phyloP scores from a whole-genome alignment of 2,113 vertebrate genomes.

The Danionella cerebrum region DNA sequence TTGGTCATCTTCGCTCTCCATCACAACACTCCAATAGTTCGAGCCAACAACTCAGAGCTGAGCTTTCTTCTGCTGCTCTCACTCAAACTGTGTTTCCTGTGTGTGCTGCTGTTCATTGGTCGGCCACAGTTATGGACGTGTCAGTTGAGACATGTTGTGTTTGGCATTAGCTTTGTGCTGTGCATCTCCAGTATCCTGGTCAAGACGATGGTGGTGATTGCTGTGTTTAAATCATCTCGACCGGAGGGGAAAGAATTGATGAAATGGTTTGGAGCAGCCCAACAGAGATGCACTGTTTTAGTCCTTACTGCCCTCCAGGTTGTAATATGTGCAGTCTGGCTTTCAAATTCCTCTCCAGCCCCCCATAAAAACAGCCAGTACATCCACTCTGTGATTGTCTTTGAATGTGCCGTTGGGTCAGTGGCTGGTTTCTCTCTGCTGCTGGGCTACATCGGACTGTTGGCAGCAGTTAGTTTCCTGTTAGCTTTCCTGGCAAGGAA shows the following conservation, averaged over 20 bases:
- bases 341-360: slow-evolving; percentile 38
- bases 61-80: slow-evolving; percentile 64
- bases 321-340: slow-evolving; percentile 53
- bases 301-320: slow-evolving; percentile 46
- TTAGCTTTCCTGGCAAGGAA: slow-evolving; percentile 59
- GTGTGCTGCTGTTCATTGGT: slow-evolving; percentile 64
- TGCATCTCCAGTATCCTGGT: slow-evolving; percentile 62
- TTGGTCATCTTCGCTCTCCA: slow-evolving; percentile 40
- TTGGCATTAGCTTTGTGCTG: slow-evolving; percentile 65
- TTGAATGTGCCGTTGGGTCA: slow-evolving; percentile 56
- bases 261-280: slow-evolving; percentile 56
- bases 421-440: slow-evolving; percentile 47
- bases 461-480: slow-evolving; percentile 56
- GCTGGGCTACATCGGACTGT: slow-evolving; percentile 53
- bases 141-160: slow-evolving; percentile 62
- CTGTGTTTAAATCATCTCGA: slow-evolving; percentile 54
- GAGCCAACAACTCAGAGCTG: slow-evolving; percentile 62
- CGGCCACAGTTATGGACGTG: slow-evolving; percentile 57
- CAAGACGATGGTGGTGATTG: slow-evolving; percentile 66
- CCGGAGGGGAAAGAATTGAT: slow-evolving; percentile 45
- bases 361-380: slow-evolving; percentile 50
- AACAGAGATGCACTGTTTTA: slow-evolving; percentile 56
- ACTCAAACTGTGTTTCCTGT: slow-evolving; percentile 64
- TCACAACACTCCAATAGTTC: slow-evolving; percentile 58
- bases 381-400: slow-evolving; percentile 49